These are phyloP conservation scores for Cyanistes caeruleus DNA, from an alignment of 2,113 vertebrate genomes.

Conservation along the genomic window DNA sequence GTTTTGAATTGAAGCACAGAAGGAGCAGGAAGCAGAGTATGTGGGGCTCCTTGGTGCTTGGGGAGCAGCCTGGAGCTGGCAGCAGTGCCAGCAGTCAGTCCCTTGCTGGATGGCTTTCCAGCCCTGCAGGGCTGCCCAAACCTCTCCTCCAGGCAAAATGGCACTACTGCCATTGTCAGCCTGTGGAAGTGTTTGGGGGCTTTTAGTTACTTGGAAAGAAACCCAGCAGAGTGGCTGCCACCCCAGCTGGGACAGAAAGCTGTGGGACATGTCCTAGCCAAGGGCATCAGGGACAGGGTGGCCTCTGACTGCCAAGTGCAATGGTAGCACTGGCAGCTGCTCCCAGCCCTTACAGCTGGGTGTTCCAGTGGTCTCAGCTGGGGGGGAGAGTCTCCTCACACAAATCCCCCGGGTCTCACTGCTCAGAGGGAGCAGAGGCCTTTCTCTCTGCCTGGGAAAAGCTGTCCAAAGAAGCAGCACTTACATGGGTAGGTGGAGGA, in stretches of 20 bases:
- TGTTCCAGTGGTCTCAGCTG: background rate
- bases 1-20: background rate
- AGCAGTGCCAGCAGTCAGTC: background rate
- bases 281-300: background rate
- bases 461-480: background rate
- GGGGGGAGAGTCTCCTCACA: background rate
- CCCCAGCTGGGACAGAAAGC: background rate
- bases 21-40: background rate
- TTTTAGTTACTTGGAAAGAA: background rate
- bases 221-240: accelerated
- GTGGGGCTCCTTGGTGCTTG: background rate
- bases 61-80: background rate
- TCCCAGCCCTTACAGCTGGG: background rate
- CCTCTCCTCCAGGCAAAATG: accelerated
- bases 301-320: background rate
- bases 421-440: background rate
- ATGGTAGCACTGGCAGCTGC: background rate
- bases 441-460: background rate
- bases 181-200: too few species aligned
- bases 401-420: background rate
- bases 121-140: background rate
- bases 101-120: background rate
- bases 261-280: background rate
- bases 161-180: background rate
- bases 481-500: background rate